Evolutionary conservation across 2,797 vertebrate species (phyloP), one percentile per base, ranked within the genome.

Genomic region (Mallotus villosus): DNA sequence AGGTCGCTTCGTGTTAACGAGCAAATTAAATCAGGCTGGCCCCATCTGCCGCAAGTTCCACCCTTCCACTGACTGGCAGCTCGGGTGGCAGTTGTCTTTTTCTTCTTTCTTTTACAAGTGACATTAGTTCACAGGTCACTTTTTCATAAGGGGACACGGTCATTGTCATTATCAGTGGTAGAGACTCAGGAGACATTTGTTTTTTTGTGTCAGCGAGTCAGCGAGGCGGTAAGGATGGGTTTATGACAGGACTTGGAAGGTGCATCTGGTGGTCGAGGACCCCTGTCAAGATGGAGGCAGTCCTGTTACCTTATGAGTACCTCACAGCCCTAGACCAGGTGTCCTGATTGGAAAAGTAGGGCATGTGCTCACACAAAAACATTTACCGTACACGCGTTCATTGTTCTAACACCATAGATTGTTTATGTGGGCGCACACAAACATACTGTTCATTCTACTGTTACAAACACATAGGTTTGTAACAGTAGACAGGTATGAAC

Each of bases 211-310:
- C 25, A 62, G 68, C 49, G 24, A 63, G 66, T 46, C 22, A 22
- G 66, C 22, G 34, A 41, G 41, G 24, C 41, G 59, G 17, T 63
- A 60, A 49, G 55, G 46, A 24, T 11, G 61, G 55, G 25, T 71
- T 71, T 64, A 71, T 71, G 70, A 71, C 60, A 64, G 60, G n/a
- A 27, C 69, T 59, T 34, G 61, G 41, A 25, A 24, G 55, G 24
- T 58, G 60, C 69, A 64, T 72, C 70, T 72, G 34, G 17, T 46
- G 9, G 37, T n/a, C 63, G 22, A 37, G 22, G 63, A 65, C 63
- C 37, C 27, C 51, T 72, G 69, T 64, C 63, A 72, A n/a, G 24
- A 41, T 64, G 62, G 62, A 34, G 32, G 32, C 32, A 8, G 16
- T 53, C 5, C n/a, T 12, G 22, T 72, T 63, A 72, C 22, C 70